Conservation (phyloP, 2,888 invertebrate genomes). For the Catotricha subobsoleta region DNA sequence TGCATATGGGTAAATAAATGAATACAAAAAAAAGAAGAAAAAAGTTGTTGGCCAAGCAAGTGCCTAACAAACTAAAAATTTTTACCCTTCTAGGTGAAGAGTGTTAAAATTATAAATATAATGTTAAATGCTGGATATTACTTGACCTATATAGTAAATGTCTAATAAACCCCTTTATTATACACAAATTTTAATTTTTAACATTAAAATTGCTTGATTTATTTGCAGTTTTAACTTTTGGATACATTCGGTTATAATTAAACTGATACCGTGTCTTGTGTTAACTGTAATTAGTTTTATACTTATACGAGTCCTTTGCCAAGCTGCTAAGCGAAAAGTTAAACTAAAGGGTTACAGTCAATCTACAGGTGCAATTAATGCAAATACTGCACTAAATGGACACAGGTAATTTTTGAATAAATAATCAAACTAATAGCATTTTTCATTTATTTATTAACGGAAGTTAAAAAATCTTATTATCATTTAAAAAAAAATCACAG, state of each 20-base stretch:
- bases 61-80: too few relatives aligned
- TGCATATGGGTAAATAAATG: too few relatives aligned
- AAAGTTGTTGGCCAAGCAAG: too few relatives aligned
- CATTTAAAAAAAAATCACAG: slow-evolving; percentile 15
- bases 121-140: too few relatives aligned
- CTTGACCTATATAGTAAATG: too few relatives aligned
- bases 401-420: slow-evolving; percentile 13
- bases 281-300: slow-evolving; percentile 48
- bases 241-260: slow-evolving; percentile 58
- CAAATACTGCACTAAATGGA: slow-evolving; percentile 2
- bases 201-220: background rate
- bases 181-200: too few relatives aligned
- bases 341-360: slow-evolving; percentile 43
- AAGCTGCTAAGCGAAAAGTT: slow-evolving; percentile 56
- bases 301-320: slow-evolving; percentile 47
- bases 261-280: slow-evolving; percentile 53
- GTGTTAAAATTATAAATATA: too few relatives aligned
- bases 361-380: slow-evolving; percentile 28
- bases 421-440: too few relatives aligned
- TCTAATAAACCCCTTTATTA: too few relatives aligned
- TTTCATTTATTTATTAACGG: background rate
- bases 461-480: too few relatives aligned
- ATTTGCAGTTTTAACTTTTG: slow-evolving; percentile 43
- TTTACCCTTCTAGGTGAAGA: too few relatives aligned
- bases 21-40: too few relatives aligned